These are phyloP conservation scores for Orthosia gracilis DNA, from an alignment of 2,888 invertebrate genomes.

Conservation along the genomic window DNA sequence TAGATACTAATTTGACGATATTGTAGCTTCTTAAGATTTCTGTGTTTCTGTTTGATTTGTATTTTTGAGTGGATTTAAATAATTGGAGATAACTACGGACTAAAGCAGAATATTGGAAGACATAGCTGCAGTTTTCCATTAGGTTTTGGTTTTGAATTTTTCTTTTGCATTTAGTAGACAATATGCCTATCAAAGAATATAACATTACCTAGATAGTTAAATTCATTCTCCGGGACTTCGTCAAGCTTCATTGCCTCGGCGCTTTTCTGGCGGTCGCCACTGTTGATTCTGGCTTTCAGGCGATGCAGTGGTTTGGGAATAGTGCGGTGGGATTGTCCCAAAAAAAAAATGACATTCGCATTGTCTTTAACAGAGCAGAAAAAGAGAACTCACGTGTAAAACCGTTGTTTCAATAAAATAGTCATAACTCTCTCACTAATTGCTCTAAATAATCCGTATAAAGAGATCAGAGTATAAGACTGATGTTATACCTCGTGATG, in stretches of 20 bases:
- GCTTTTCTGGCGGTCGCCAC: too few species aligned
- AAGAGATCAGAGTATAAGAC: slow-evolving; percentile 34
- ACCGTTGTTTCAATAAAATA: background rate
- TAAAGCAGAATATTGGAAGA: too few species aligned
- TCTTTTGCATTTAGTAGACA: background rate
- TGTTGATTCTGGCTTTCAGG: too few species aligned
- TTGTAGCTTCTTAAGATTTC: background rate
- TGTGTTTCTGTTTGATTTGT: background rate
- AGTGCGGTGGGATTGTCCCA: too few species aligned
- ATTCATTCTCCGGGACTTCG: too few species aligned
- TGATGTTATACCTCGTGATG: slow-evolving; percentile 59
- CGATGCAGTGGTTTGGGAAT: too few species aligned
- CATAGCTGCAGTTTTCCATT: background rate
- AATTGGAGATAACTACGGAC: background rate
- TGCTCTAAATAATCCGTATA: slow-evolving; percentile 34
- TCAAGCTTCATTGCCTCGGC: too few species aligned
- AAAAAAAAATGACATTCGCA: too few species aligned
- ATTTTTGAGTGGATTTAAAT: background rate
- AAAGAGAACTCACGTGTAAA: too few species aligned
- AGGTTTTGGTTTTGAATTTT: background rate
- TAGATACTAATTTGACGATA: background rate
- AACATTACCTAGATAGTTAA: too few species aligned
- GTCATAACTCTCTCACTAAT: background rate
- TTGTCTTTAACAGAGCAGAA: too few species aligned
- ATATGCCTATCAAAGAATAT: too few species aligned